phyloP scores from a whole-genome alignment of 2,113 vertebrate species.

The Psittacula cyanocephala region DNA sequence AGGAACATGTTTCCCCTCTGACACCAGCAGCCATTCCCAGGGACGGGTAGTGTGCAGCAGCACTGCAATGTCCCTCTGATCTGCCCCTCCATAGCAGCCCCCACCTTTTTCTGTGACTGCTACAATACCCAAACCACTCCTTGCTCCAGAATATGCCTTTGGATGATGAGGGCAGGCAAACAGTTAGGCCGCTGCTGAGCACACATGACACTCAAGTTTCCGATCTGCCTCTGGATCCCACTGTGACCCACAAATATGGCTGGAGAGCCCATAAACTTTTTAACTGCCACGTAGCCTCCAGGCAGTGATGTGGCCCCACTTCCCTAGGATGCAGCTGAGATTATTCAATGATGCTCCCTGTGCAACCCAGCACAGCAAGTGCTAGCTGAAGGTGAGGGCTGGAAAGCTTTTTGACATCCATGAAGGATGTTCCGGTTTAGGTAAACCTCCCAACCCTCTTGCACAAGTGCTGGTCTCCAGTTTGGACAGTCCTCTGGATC shows the following conservation, averaged over 20 bases:
- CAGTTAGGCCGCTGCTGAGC: not conserved
- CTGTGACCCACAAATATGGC: not conserved
- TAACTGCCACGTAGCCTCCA: not conserved
- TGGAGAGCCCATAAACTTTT: not conserved
- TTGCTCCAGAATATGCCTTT: not conserved
- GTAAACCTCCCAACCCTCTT: not conserved
- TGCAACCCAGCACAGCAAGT: not conserved
- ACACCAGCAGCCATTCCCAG: not conserved
- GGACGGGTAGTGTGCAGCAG: not conserved
- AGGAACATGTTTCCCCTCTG: rapidly evolving
- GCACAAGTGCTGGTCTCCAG: not conserved
- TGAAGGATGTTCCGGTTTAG: not conserved
- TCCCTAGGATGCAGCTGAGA: not conserved
- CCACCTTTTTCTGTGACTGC: rapidly evolving
- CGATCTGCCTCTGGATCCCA: not conserved
- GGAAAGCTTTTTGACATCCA: not conserved
- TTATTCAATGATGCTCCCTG: not conserved
- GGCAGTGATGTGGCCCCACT: not conserved
- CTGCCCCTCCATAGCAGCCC: rapidly evolving
- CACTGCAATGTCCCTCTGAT: not conserved
- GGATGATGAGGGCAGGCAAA: not conserved
- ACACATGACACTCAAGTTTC: not conserved
- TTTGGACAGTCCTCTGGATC: not conserved
- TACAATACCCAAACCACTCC: not conserved
- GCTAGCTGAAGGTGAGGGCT: not conserved